A percentile compares a stretch with the other conserved stretches of the same genome.
phyloP scores from a whole-genome alignment of 2,888 invertebrate species.

The Sarcophaga subvicina region DNA sequence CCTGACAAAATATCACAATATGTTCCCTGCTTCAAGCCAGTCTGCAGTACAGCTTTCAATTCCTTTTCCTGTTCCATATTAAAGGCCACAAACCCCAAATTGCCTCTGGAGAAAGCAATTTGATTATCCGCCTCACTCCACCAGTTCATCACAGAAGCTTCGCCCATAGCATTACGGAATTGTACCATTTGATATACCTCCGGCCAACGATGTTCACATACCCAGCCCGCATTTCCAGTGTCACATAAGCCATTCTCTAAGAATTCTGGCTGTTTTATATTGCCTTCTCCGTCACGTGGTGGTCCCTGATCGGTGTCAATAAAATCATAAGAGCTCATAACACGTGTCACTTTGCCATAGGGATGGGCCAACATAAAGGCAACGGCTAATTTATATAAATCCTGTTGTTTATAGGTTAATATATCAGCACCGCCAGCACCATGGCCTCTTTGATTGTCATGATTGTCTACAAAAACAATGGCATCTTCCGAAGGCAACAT shows the following conservation, averaged over 20 bases:
- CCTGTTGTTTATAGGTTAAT: conserved; percentile 83
- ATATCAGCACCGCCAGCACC: conserved; percentile 84
- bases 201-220: conserved; percentile 92
- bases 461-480: conserved; percentile 92
- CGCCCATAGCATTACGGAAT: conserved; percentile 87
- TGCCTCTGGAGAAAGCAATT: conserved; percentile 91
- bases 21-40: conserved; percentile 87
- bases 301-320: conserved; percentile 84
- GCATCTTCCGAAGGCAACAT: conserved; percentile 84
- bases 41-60: conserved; percentile 83
- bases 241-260: conserved; percentile 85
- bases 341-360: conserved; percentile 86
- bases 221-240: conserved; percentile 85
- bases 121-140: conserved; percentile 91
- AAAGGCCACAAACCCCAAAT: conserved; percentile 88
- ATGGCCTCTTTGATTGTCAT: conserved; percentile 92
- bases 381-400: conserved; percentile 87
- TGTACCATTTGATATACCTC: conserved; percentile 89
- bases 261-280: conserved; percentile 85
- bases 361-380: conserved; percentile 94
- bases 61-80: conserved; percentile 85
- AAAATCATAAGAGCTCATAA: conserved; percentile 93
- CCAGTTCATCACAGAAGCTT: conserved; percentile 85
- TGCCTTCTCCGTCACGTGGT: conserved; percentile 84
- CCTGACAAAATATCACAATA: conserved; percentile 93